Evolutionary conservation across 1,140 invertebrate genomes (phyloP), one percentile per base, ranked within the genome.

Genomic region (Adelges cooleyi): DNA sequence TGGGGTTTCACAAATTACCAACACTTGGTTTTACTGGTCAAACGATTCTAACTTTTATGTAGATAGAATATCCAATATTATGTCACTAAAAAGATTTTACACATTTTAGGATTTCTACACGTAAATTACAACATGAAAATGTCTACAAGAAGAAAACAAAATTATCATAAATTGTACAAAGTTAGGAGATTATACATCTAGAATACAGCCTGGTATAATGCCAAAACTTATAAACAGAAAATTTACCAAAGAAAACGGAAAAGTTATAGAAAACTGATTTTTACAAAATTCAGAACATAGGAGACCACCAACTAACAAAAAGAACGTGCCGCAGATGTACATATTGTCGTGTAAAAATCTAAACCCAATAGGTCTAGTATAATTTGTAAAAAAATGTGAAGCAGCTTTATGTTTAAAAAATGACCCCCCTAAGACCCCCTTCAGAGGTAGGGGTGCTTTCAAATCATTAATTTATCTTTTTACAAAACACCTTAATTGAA

Each of bases 81-180:
- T 50, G 49, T 27, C 49, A 50, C 9, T 25, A 17, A 50, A 27
- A 50, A 50, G 49, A 27, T 50, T 50, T 50, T 2, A n/a, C n/a
- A n/a, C n/a, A n/a, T n/a, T n/a, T n/a, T n/a, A n/a, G n/a, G n/a
- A n/a, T n/a, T n/a, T n/a, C n/a, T 50, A 8, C 2, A 1, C 29
- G 10, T 50, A 9, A n/a, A n/a, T n/a, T n/a, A n/a, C n/a, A n/a
- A n/a, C n/a, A n/a, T n/a, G n/a, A n/a, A n/a, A n/a, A n/a, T n/a
- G n/a, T n/a, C n/a, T n/a, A n/a, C n/a, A n/a, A n/a, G 46, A 11
- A 23, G 46, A 36, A 6, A 36, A 20, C 42, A 20, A 15, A 20
- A 67, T 52, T 56, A 65, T 56, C 49, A 68, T 44, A 66, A 68
- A 51, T 25, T 68, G 22, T 68, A 68, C 23, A 56, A 66, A 48